Base-by-base conservation (phyloP, 2,113 vertebrate species). In the Hiodon alosoides region DNA sequence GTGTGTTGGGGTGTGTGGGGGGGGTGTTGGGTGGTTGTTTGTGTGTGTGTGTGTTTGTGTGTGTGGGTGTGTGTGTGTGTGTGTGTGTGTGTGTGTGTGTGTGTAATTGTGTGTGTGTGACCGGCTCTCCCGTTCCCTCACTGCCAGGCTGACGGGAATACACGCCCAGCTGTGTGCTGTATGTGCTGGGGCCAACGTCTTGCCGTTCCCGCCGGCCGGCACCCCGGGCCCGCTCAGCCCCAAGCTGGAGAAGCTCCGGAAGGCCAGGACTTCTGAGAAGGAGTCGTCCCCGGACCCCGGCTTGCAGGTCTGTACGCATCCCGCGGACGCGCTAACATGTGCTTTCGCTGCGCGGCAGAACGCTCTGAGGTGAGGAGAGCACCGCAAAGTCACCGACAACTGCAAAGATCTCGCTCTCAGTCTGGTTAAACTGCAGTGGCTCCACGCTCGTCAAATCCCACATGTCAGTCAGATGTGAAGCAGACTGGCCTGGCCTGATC, bases 91-190 rank as follows among this genome's bases (percentile, higher is more conserved):
- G n/a, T n/a, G n/a, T n/a, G n/a, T n/a, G n/a, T n/a, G n/a, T n/a
- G n/a, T n/a, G n/a, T n/a, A n/a, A n/a, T n/a, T n/a, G n/a, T n/a
- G n/a, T n/a, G 2, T 67, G 13, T 55, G 4, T 58, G n/a, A 31
- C 31, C 31, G 31, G 31, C 31, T 31, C 31, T 31, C 59, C 14
- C 1, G 0, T 52, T 55, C 48, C 16, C 17, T 10, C 61, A 65
- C 13, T 72, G 3, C 8, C 69, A 87, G 85, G 74, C 74, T 83
- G 53, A 74, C 73, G 52, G 72, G 77, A 3, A 60, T 85, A 54
- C 84, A 83, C 69, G 64, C 58, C 7, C 68, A 80, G 60, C 80
- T 87, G 73, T 71, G 77, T 51, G 75, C 79, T 17, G 46, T 74
- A 16, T 78, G 81, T 76, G 69, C 53, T 47, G 77, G 61, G 11